phyloP scores from a whole-genome alignment of 2,888 invertebrate genomes.

The Leptura quadrifasciata region DNA sequence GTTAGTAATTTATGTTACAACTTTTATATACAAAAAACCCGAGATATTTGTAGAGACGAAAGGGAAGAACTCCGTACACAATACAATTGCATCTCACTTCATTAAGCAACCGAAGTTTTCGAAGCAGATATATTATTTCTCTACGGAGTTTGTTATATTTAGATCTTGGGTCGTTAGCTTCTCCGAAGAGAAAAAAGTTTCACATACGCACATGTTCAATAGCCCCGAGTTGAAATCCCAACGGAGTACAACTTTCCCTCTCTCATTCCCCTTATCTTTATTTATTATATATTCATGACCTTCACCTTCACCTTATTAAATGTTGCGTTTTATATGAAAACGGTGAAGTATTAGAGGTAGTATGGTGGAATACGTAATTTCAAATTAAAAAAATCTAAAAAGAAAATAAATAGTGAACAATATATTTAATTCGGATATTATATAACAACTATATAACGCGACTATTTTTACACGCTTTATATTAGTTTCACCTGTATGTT shows the following conservation, averaged over 20 bases:
- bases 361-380: background rate
- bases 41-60: background rate
- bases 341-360: background rate
- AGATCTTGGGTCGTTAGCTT: slow-evolving; percentile 22
- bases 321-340: slow-evolving; percentile 14
- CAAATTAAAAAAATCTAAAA: no score
- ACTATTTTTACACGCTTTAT: no score
- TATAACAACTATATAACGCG: no score
- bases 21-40: background rate
- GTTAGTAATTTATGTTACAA: background rate
- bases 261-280: background rate
- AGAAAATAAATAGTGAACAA: no score
- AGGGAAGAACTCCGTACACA: background rate
- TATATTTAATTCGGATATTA: no score
- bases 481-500: no score
- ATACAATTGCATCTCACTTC: slow-evolving; percentile 2
- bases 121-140: slow-evolving; percentile 7
- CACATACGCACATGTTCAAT: slow-evolving; percentile 22
- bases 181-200: slow-evolving; percentile 24
- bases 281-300: slow-evolving; percentile 13
- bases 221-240: slow-evolving; percentile 20
- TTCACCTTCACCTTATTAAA: background rate
- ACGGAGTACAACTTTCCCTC: slow-evolving; percentile 13
- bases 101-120: slow-evolving; percentile 7
- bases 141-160: slow-evolving; percentile 16